These are phyloP conservation scores for Phycodurus eques DNA, from an alignment of 2,113 vertebrate species.

Conservation along the genomic window DNA sequence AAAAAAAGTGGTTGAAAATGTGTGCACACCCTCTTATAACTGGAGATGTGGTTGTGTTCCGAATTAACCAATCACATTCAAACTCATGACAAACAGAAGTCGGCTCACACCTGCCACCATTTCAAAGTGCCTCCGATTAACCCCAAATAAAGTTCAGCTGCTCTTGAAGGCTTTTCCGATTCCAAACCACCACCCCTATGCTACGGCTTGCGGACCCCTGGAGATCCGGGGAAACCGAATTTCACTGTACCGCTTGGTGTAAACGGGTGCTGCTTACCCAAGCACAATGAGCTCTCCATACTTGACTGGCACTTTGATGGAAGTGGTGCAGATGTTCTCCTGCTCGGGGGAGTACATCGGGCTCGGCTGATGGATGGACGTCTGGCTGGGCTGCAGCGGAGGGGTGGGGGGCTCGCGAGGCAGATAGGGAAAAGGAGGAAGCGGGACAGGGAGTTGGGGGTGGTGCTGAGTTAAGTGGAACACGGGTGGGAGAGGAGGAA, in stretches of 20 bases:
- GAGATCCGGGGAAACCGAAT: neutral
- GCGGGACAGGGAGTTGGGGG: conserved; percentile 5
- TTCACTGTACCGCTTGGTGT: neutral
- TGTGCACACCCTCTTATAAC: too few species aligned
- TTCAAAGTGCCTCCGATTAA: neutral
- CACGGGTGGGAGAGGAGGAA: conserved; percentile 26
- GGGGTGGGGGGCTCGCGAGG: conserved; percentile 24
- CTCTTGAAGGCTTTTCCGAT: neutral
- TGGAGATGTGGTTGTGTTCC: too few species aligned
- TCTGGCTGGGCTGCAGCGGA: neutral
- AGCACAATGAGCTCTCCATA: conserved; percentile 99
- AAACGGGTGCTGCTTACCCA: conserved; percentile 81
- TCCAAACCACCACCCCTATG: too few species aligned
- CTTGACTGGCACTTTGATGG: conserved; percentile 97
- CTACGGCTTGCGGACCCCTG: too few species aligned
- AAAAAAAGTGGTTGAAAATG: too few species aligned
- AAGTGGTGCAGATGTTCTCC: conserved; percentile 91
- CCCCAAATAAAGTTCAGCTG: neutral
- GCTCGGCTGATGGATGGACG: conserved; percentile 76
- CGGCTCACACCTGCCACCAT: too few species aligned
- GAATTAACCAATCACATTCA: too few species aligned
- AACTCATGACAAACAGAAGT: too few species aligned
- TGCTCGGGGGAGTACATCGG: conserved; percentile 98
- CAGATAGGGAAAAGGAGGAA: conserved; percentile 20
- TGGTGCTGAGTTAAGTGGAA: conserved; percentile 33